Conservation (phyloP, 1,140 invertebrate genomes). For the Diprion similis region DNA sequence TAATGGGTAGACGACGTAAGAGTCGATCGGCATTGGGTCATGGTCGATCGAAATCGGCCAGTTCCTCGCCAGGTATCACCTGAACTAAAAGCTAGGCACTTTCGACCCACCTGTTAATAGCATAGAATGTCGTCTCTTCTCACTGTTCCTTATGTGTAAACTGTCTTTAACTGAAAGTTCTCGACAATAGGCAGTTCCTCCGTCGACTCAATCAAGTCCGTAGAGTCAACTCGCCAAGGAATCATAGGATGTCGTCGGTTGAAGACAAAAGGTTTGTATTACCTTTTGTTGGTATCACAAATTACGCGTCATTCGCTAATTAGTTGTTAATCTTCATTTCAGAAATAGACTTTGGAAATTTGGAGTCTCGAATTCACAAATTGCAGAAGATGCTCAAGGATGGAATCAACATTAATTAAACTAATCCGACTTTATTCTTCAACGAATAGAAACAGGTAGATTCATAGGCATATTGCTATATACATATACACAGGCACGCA, state of each 20-base stretch:
- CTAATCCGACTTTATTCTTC: background rate
- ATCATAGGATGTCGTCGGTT: slow-evolving; percentile 20
- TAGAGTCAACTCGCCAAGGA: slow-evolving; percentile 24
- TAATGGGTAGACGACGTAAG: slow-evolving; percentile 29
- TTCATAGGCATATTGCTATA: too few species aligned
- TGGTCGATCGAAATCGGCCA: slow-evolving; percentile 34
- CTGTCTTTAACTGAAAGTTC: background rate
- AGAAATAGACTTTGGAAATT: slow-evolving; percentile 43
- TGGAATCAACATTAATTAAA: slow-evolving; percentile 43
- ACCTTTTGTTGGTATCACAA: slow-evolving; percentile 15
- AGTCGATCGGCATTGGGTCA: slow-evolving; percentile 43
- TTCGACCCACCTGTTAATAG: too few species aligned
- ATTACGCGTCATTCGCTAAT: slow-evolving; percentile 10
- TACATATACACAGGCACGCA: too few species aligned
- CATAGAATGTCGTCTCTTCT: too few species aligned
- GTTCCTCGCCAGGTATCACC: slow-evolving; percentile 37
- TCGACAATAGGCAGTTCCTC: slow-evolving; percentile 29
- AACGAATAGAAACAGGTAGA: too few species aligned
- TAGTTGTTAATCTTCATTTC: slow-evolving; percentile 16
- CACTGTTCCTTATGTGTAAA: background rate
- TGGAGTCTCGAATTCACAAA: slow-evolving; percentile 44
- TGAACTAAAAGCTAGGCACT: background rate
- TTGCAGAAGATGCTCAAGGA: slow-evolving; percentile 47
- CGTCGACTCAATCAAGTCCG: slow-evolving; percentile 29
- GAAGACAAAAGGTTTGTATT: slow-evolving; percentile 24